A percentile compares a stretch with the other conserved stretches of the same genome.
These are phyloP conservation scores for Schlechtendalia chinensis DNA, from an alignment of 1,140 invertebrate genomes.

Conservation along the genomic window DNA sequence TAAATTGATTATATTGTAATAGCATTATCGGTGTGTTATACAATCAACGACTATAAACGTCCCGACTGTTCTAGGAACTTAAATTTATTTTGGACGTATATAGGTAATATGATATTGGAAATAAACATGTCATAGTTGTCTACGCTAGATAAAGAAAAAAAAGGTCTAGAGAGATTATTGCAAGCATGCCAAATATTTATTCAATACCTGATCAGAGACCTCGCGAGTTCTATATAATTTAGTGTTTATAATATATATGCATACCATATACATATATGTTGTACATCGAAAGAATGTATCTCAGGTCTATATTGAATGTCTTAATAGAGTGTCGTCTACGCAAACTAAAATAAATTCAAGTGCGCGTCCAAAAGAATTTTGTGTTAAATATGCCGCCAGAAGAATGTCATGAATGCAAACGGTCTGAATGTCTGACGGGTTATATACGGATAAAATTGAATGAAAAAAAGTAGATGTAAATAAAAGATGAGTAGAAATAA, in stretches of 20 bases:
- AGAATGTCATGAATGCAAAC: neutral
- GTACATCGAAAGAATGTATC: neutral
- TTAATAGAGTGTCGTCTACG: neutral
- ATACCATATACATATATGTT: neutral
- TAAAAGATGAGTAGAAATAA: too few species aligned
- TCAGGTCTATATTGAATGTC: neutral
- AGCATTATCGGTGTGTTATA: too few species aligned
- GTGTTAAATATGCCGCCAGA: constrained; percentile 31
- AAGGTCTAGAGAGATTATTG: neutral
- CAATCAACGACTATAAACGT: too few species aligned
- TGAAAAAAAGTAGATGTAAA: too few species aligned
- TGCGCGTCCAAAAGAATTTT: neutral
- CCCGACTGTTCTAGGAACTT: too few species aligned
- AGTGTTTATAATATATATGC: neutral
- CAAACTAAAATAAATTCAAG: neutral
- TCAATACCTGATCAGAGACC: neutral
- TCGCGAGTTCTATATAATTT: neutral
- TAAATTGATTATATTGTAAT: too few species aligned
- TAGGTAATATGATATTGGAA: neutral
- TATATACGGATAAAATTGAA: neutral
- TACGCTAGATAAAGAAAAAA: neutral
- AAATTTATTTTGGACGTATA: too few species aligned
- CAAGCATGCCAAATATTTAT: neutral
- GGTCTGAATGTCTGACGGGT: neutral
- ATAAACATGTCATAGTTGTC: neutral